These are phyloP conservation scores for Stictocephala bisonia DNA, from an alignment of 2,888 invertebrate species.

Conservation along the genomic window DNA sequence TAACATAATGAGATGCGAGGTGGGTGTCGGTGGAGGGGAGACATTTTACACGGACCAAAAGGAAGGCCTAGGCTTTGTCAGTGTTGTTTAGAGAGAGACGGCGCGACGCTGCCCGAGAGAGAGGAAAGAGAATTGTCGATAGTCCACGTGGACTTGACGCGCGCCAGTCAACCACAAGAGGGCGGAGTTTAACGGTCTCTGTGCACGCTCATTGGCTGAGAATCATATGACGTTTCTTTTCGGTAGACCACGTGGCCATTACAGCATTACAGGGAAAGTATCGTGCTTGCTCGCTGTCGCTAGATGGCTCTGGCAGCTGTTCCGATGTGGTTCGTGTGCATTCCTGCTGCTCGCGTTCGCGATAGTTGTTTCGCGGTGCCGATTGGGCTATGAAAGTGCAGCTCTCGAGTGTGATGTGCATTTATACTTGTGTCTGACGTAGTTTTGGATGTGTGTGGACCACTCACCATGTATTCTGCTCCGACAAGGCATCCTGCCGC, in stretches of 20 bases:
- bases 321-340: slow-evolving; percentile 3
- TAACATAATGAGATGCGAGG: slow-evolving; percentile 47
- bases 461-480: slow-evolving; percentile 74
- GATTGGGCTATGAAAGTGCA: slow-evolving; percentile 19
- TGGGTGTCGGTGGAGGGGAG: slow-evolving; percentile 30
- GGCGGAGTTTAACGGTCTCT: slow-evolving; percentile 13
- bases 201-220: slow-evolving; percentile 47
- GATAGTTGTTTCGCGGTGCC: slow-evolving; percentile 17
- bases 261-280: slow-evolving; percentile 53
- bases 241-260: slow-evolving; percentile 54
- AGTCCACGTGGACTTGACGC: slow-evolving; percentile 52
- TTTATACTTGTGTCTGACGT: slow-evolving; percentile 33
- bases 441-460: slow-evolving; percentile 39
- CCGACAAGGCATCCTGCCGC: slow-evolving; percentile 81
- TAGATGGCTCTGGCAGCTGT: slow-evolving; percentile 8
- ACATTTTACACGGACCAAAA: slow-evolving; percentile 46
- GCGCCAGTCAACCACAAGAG: slow-evolving; percentile 27
- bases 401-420: slow-evolving; percentile 33
- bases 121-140: slow-evolving; percentile 41
- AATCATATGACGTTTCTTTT: slow-evolving; percentile 51
- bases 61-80: slow-evolving; percentile 45
- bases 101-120: slow-evolving; percentile 19
- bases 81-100: slow-evolving; percentile 49
- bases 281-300: slow-evolving; percentile 42
- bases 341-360: slow-evolving; percentile 21